A percentile compares a stretch with the other conserved stretches of the same genome.
Conservation (phyloP, 2,888 invertebrate genomes). For the Stegophylla sp. region DNA sequence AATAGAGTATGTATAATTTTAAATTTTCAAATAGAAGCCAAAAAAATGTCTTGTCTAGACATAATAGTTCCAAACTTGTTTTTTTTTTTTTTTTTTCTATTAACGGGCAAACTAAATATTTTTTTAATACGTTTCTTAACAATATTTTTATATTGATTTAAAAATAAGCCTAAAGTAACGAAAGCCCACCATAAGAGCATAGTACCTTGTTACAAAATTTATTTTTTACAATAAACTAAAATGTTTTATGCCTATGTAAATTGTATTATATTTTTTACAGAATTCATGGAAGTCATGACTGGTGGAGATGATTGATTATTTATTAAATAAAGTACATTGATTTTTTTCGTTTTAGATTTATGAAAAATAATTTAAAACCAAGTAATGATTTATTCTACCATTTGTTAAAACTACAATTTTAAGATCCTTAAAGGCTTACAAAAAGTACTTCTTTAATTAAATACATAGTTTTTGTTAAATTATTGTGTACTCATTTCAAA, state of each 20-base stretch:
- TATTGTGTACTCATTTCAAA: constrained; percentile 14
- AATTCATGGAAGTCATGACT: constrained; percentile 64
- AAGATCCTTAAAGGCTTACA: neutral
- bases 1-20: constrained; percentile 22
- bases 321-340: neutral
- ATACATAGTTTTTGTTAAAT: constrained; percentile 17
- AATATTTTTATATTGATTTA: neutral
- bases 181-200: no score
- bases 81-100: neutral
- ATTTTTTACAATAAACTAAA: no score
- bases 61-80: neutral
- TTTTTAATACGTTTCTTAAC: neutral
- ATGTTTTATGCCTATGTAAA: neutral
- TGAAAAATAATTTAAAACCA: constrained; percentile 15
- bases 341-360: constrained; percentile 21
- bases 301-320: constrained; percentile 63
- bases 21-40: constrained; percentile 25
- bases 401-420: constrained; percentile 8
- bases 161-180: neutral
- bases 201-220: no score
- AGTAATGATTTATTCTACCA: constrained; percentile 1
- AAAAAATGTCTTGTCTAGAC: neutral
- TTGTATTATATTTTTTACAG: constrained; percentile 60
- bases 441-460: neutral
- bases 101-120: neutral